Base-by-base conservation (phyloP, 2,888 invertebrate species). In the Xanthorhoe designata region DNA sequence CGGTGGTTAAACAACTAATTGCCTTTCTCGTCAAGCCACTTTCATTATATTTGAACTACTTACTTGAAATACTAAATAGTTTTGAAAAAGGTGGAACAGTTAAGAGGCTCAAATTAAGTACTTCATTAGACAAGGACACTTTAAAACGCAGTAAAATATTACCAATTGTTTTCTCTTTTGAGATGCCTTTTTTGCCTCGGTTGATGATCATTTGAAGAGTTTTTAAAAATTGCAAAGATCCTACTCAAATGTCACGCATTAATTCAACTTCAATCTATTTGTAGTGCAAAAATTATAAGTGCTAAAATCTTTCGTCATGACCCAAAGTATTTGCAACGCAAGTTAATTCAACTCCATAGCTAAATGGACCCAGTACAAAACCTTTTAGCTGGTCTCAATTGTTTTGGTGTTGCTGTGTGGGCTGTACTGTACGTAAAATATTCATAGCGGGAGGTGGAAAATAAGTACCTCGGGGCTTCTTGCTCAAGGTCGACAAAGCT, bases 381-480 rank as follows among this genome's bases (percentile, higher is more conserved):
- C 52, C 63, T 72, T 71, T 70, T 72, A 65, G 62, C 57, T 58
- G 58, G 52, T 55, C 55, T 58, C 63, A 63, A 65, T 71, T 70
- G 71, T 71, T 68, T 64, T 68, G 55, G 65, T 18, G 60, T 15
- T 47, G 54, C 56, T 50, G 69, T 66, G 71, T 69, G 58, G 69
- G 69, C 62, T 63, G 64, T 60, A 47, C 62, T 63, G 64, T 60
- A 47, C 49, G 59, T 70, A 71, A 69, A 70, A 71, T 67, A 71
- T 71, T 71, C 70, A 71, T 61, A 64, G 55, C 66, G 52, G 64
- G 66, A 56, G 61, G 58, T 64, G 56, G 64, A 52, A 64, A 66
- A 68, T 55, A 50, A 62, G 32, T 56, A 45, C 54, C 50, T 49
- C 49, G 50, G 61, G 49, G 58, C 18, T 67, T 32, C 7, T 47